Evolutionary conservation across 2,888 invertebrate species (phyloP), one percentile per base, ranked within the genome.

Genomic region (Molorchus minor): DNA sequence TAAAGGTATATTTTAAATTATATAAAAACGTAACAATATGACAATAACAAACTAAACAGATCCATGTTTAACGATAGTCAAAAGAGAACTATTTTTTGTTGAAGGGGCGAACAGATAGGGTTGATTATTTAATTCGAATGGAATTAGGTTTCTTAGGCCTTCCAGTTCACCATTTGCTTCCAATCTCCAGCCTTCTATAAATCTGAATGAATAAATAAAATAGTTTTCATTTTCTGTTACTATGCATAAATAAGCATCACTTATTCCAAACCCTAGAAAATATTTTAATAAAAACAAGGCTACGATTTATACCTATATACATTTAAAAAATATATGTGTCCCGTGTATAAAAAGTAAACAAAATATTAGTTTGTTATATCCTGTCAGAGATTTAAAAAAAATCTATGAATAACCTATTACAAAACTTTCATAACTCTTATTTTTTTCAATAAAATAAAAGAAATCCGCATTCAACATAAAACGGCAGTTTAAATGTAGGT

Each of bases 121-220:
- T 54, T 75, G 64, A 40, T 69, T 61, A 36, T 76, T 72, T 20
- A 78, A 20, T 58, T 70, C 65, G 56, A 79, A 74, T 4, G 80
- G 78, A 58, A 77, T 61, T 35, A 80, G 67, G 46, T 71, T 70
- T 51, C 65, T 74, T 20, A 79, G 58, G 29, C 78, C 79, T 41
- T 77, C 74, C 35, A 79, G 54, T 65, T 71, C 64, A 25, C 77
- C 78, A 17, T 59, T 70, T 0, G 74, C 72, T 69, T 75, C 73
- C 30, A 77, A 40, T 65, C 73, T 73, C 78, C 79, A 80, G 0
- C 79, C 79, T 60, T 75, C 72, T 15, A 79, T 64, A 61, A 74
- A 76, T 54, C 72, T 63, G 60, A 74, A 79, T 1, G 75, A 73
- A 55, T 77, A 80, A 30, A 80, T 72, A 44, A 71, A 74, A 59